Base-by-base conservation (phyloP, 1,140 invertebrate species). In the Drosophila kepulauana region DNA sequence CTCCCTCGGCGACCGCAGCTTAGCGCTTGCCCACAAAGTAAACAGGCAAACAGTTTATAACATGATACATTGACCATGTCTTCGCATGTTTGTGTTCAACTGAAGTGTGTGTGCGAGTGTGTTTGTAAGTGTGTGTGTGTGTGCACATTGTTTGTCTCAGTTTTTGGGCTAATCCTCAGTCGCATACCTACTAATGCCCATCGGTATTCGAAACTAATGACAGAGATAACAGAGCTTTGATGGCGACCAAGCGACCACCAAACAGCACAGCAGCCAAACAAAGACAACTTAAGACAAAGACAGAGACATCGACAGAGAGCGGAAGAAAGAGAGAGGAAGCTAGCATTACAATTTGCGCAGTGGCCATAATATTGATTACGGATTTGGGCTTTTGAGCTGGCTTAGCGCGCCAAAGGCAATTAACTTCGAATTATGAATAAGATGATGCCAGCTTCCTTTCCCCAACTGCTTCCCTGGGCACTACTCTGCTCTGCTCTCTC, bases 151-250 rank as follows among this genome's bases (percentile, higher is more conserved):
- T 56, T 25, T 75, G 33, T 45, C 43, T 45, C 49, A 52, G 65
- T 49, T 71, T 52, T 48, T 16, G 54, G 56, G 33, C 52, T 71
- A 75, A 78, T 72, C 66, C 69, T 62, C 25, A 41, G 48, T 41
- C 63, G 43, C 64, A 64, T 69, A 61, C 58, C 56, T 66, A 63
- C 56, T 78, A 85, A 86, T 79, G 62, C 70, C 82, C 65, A 75
- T 72, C 64, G 78, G 74, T 77, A 85, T 81, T 85, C 57, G 58
- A 65, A 63, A 49, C 81, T 78, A 68, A 81, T 81, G 81, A 76
- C 65, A 75, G 58, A 65, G 69, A 78, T 81, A 72, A 76, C 56
- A 70, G 38, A 64, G 64, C 67, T 76, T 67, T 70, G 75, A 51
- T 38, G 56, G 48, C 43, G 56, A 43, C 49, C 45, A n/a, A 49